phyloP scores from a whole-genome alignment of 2,113 vertebrate species.

The Lycocorax pyrrhopterus region DNA sequence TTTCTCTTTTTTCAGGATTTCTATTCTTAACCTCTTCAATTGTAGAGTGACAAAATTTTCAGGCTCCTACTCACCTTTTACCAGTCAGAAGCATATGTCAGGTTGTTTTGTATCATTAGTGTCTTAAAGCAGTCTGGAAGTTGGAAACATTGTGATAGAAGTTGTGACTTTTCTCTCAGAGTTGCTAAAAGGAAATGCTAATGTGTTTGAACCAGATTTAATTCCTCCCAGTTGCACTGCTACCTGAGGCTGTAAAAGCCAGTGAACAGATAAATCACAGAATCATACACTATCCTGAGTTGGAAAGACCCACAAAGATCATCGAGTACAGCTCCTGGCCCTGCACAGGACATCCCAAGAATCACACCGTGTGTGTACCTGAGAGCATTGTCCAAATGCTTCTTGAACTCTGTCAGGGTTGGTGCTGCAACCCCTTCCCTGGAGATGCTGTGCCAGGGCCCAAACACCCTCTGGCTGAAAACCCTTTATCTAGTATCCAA shows the following conservation, averaged over 20 bases:
- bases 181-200: background rate
- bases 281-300: background rate
- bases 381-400: background rate
- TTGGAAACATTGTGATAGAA: background rate
- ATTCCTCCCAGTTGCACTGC: background rate
- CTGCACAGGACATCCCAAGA: background rate
- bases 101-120: background rate
- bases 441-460: background rate
- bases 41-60: background rate
- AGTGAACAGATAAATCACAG: background rate
- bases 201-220: background rate
- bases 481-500: background rate
- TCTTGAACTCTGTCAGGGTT: background rate
- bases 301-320: background rate
- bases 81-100: background rate
- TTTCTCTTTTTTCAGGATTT: background rate
- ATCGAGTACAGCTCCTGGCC: background rate
- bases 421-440: background rate
- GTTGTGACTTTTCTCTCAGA: background rate
- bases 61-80: background rate
- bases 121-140: background rate
- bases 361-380: too few species aligned
- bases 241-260: background rate
- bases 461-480: background rate
- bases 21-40: background rate